Conservation (phyloP, 2,888 invertebrate species). For the Dasypogon diadema region DNA sequence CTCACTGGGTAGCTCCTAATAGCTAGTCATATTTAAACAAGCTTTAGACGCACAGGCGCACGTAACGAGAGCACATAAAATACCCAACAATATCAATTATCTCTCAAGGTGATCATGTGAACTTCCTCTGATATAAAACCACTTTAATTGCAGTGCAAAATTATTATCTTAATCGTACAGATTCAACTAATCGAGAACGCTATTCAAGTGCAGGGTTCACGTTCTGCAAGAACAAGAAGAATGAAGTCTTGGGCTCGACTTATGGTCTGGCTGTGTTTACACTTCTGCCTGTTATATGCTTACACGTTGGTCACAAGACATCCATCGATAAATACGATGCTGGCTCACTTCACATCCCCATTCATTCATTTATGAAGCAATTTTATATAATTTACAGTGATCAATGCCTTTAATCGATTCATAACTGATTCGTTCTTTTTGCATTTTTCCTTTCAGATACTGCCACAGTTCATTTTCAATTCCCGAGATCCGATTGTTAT, state of each 20-base stretch:
- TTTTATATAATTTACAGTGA: conserved; percentile 33
- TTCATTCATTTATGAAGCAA: conserved; percentile 39
- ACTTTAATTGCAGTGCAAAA: conserved; percentile 26
- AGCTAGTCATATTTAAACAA: too few species aligned
- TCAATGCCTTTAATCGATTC: conserved; percentile 9
- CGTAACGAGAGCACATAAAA: not conserved
- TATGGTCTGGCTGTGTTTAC: too few species aligned
- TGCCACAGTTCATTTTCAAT: conserved; percentile 96
- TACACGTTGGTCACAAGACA: too few species aligned
- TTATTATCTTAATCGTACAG: conserved; percentile 36
- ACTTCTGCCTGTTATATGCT: too few species aligned
- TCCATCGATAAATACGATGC: too few species aligned
- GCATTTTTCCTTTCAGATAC: conserved; percentile 69
- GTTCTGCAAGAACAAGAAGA: not conserved
- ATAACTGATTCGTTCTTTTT: conserved; percentile 13
- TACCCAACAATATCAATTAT: conserved; percentile 45
- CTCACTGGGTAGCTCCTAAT: too few species aligned
- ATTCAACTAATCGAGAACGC: conserved; percentile 6
- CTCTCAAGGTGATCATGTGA: conserved; percentile 53
- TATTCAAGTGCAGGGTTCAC: not conserved
- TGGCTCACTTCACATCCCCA: too few species aligned
- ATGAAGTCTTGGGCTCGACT: not conserved
- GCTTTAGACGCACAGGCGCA: not conserved
- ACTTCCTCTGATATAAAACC: conserved; percentile 39
- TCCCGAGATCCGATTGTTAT: conserved; percentile 97